A percentile compares a stretch with the other conserved stretches of the same genome.
Evolutionary conservation across 1,140 invertebrate species (phyloP).

Genomic region (Cyrtorhinus lividipennis): DNA sequence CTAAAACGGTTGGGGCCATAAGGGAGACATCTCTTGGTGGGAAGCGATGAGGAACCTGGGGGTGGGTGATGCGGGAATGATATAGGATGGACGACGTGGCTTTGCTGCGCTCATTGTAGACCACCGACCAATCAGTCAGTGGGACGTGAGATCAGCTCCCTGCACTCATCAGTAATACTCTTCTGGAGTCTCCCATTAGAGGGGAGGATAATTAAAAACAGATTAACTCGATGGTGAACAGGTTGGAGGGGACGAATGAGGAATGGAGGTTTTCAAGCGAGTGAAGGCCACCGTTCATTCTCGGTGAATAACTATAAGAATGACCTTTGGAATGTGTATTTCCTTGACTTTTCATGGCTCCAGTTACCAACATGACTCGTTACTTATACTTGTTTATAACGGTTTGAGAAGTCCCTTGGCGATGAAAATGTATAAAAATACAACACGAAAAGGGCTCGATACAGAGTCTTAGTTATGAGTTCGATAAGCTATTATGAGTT

Average conservation of each 20-base stretch:
- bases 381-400: no score
- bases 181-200: background rate
- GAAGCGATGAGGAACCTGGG: background rate
- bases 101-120: slow-evolving; percentile 5
- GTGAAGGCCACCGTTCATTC: background rate
- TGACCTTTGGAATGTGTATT: no score
- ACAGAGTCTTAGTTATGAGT: no score
- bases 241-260: background rate
- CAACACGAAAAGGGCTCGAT: no score
- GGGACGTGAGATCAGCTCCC: slow-evolving; percentile 1
- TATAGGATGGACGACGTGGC: background rate
- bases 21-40: background rate
- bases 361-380: no score
- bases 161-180: background rate
- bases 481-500: no score
- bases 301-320: background rate
- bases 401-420: no score
- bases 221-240: background rate
- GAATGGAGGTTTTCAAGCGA: background rate
- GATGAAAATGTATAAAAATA: no score
- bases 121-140: slow-evolving; percentile 5
- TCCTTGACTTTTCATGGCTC: no score
- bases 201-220: background rate
- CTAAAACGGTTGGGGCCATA: no score
- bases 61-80: background rate